Evolutionary conservation across 2,888 invertebrate genomes (phyloP).

Genomic region (Bugula neritina): DNA sequence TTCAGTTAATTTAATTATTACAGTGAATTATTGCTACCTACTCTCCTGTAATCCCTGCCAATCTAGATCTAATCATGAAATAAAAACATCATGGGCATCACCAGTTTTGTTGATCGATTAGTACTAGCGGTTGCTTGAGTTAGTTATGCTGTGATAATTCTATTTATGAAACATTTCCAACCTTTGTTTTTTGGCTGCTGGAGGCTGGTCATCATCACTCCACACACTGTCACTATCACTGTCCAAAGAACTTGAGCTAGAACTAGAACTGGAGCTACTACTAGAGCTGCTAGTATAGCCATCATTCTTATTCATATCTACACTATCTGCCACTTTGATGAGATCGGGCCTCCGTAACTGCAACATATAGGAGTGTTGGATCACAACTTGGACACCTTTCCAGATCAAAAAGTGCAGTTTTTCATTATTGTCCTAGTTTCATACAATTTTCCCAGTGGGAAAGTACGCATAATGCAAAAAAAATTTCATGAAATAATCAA

Average conservation of each 20-base stretch:
- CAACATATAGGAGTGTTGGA: neutral
- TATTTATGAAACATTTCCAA: too few relatives aligned
- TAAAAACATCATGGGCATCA: too few relatives aligned
- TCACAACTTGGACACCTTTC: conserved; percentile 6
- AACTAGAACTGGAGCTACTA: conserved; percentile 66
- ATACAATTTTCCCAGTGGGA: neutral
- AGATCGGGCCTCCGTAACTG: conserved; percentile 48
- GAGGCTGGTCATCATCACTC: conserved; percentile 13
- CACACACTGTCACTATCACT: conserved; percentile 30
- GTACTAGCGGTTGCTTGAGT: too few relatives aligned
- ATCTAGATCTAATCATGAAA: too few relatives aligned
- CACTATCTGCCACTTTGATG: conserved; percentile 58
- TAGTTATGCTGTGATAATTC: too few relatives aligned
- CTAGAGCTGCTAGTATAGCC: conserved; percentile 92
- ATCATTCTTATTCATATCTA: conserved; percentile 77
- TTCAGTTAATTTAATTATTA: too few relatives aligned
- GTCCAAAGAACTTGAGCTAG: conserved; percentile 63
- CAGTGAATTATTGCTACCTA: too few relatives aligned
- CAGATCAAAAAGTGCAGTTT: too few relatives aligned
- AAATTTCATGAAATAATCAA: neutral
- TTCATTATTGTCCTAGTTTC: too few relatives aligned
- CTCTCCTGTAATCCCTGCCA: too few relatives aligned
- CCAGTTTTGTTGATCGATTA: too few relatives aligned
- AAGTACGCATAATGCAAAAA: neutral
- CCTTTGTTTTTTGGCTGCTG: conserved; percentile 4